phyloP scores from a whole-genome alignment of 2,797 vertebrate genomes.

The Phalloptychus januarius region DNA sequence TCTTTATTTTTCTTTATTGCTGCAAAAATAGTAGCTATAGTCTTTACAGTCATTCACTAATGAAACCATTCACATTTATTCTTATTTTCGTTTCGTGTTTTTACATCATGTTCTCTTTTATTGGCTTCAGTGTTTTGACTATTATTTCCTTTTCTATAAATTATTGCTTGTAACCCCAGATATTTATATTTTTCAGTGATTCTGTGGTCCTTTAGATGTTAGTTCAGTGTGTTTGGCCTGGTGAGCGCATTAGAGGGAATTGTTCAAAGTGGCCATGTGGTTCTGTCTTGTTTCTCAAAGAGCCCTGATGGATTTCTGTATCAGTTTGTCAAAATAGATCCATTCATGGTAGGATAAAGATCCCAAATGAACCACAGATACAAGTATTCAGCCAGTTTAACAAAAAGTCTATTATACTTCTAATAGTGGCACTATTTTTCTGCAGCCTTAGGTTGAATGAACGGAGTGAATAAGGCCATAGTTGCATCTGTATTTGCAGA shows the following conservation, averaged over 20 bases:
- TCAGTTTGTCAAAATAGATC: slow-evolving; percentile 39
- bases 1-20: not conserved
- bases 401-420: slow-evolving; percentile 40
- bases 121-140: not conserved
- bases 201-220: not conserved
- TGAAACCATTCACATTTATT: not conserved
- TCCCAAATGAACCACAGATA: slow-evolving; percentile 46
- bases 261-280: slow-evolving; percentile 26
- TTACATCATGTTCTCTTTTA: not conserved
- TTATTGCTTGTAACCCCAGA: not conserved
- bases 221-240: not conserved
- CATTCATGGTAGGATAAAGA: slow-evolving; percentile 47
- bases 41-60: not conserved
- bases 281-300: slow-evolving; percentile 52
- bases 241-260: slow-evolving; percentile 6
- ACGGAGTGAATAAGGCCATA: slow-evolving; percentile 4
- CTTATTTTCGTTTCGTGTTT: not conserved
- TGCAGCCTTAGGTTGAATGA: slow-evolving; percentile 25
- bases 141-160: not conserved
- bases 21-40: not conserved
- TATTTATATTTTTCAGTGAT: not conserved
- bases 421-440: slow-evolving; percentile 33
- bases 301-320: slow-evolving; percentile 43
- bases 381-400: slow-evolving; percentile 39
- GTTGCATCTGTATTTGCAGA: slow-evolving; percentile 20